phyloP scores from a whole-genome alignment of 2,797 vertebrate genomes.

The Hoplostethus atlanticus region DNA sequence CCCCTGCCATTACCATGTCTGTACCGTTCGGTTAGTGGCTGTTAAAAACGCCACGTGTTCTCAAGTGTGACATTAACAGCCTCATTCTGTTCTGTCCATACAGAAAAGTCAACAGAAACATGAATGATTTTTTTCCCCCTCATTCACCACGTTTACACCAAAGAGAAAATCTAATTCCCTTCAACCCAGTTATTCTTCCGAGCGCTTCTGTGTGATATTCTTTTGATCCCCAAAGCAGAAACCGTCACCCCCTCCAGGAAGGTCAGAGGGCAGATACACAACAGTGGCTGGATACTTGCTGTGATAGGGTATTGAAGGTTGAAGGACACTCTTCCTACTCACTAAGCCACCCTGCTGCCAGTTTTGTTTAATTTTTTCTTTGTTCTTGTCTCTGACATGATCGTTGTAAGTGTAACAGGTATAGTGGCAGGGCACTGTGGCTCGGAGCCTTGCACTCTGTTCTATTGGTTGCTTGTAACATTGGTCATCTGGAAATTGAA shows the following conservation, averaged over 20 bases:
- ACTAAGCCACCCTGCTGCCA: neutral
- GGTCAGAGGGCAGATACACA: neutral
- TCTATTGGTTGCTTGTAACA: neutral
- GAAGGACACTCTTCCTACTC: neutral
- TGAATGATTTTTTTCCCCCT: slow-evolving; percentile 3
- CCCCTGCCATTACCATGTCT: slow-evolving; percentile 71
- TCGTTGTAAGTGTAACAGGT: neutral
- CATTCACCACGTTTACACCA: neutral
- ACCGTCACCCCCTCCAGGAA: neutral
- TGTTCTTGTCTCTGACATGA: neutral
- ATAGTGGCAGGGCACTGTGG: neutral
- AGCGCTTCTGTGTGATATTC: neutral
- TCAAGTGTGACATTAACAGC: slow-evolving; percentile 65
- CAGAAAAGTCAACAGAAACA: slow-evolving; percentile 51
- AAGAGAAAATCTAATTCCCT: too few relatives aligned
- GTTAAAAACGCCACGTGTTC: slow-evolving; percentile 70
- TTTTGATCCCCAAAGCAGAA: too few relatives aligned
- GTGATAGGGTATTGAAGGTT: neutral
- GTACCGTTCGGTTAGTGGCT: slow-evolving; percentile 62
- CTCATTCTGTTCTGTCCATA: slow-evolving; percentile 16
- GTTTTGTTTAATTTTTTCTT: neutral
- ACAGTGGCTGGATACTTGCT: neutral
- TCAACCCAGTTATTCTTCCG: neutral
- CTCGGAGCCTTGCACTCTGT: neutral
- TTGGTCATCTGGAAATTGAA: neutral